A percentile compares a stretch with the other conserved stretches of the same genome.
phyloP scores from a whole-genome alignment of 2,113 vertebrate species.

The Alouatta palliata region DNA sequence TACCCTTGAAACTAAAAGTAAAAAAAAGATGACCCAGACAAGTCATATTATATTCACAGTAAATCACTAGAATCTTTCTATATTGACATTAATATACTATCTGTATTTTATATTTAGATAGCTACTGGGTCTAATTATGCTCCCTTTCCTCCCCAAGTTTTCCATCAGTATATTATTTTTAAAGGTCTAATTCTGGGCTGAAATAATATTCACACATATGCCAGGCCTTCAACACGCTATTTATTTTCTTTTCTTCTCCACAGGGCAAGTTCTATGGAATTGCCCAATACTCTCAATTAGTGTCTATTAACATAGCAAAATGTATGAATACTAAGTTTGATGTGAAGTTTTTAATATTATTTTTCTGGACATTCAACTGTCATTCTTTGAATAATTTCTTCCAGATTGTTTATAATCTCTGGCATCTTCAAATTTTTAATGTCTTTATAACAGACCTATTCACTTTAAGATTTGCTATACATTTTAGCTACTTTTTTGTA shows the following conservation, averaged over 20 bases:
- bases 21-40: not conserved
- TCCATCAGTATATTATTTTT: not conserved
- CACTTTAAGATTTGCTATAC: not conserved
- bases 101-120: not conserved
- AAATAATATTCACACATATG: not conserved
- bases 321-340: not conserved
- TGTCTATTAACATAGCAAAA: not conserved
- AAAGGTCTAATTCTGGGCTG: not conserved
- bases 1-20: too few species aligned
- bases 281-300: not conserved
- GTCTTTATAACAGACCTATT: not conserved
- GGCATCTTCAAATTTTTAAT: not conserved
- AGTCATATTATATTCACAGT: not conserved
- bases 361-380: not conserved
- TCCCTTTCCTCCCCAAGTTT: not conserved
- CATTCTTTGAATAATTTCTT: slow-evolving; percentile 7
- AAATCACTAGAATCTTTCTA: not conserved
- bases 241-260: too few species aligned
- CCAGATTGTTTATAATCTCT: not conserved
- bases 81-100: not conserved
- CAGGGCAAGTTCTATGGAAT: not conserved
- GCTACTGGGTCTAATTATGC: not conserved
- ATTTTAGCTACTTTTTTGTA: not conserved
- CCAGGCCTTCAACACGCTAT: not conserved
- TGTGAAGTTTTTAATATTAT: not conserved